phyloP scores from a whole-genome alignment of 2,888 invertebrate genomes.

The Epinotia brunnichana region DNA sequence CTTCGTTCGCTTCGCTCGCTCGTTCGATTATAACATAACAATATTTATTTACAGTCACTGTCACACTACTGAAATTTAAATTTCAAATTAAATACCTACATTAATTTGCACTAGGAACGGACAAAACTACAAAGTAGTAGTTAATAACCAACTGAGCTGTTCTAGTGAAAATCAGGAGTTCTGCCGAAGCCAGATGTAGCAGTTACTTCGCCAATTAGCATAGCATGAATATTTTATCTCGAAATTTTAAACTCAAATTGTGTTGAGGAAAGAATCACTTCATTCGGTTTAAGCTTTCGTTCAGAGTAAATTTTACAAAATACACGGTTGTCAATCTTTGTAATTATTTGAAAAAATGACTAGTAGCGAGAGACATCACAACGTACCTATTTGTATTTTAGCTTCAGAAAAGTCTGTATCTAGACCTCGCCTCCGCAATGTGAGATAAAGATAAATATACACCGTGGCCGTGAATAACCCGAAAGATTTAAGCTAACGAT shows the following conservation, averaged over 20 bases:
- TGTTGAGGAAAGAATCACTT: slow-evolving; percentile 18
- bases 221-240: slow-evolving; percentile 40
- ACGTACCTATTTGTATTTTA: background rate
- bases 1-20: too few species aligned
- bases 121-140: slow-evolving; percentile 28
- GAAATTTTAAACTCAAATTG: slow-evolving; percentile 25
- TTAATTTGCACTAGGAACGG: slow-evolving; percentile 25
- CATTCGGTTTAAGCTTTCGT: slow-evolving; percentile 14
- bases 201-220: slow-evolving; percentile 38
- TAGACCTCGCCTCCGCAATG: background rate
- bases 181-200: slow-evolving; percentile 35
- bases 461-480: too few species aligned
- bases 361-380: background rate
- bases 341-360: background rate
- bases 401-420: background rate
- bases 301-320: slow-evolving; percentile 7
- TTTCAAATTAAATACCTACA: slow-evolving; percentile 2
- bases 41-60: background rate
- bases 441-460: too few species aligned
- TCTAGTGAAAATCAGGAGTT: slow-evolving; percentile 34
- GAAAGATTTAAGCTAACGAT: too few species aligned
- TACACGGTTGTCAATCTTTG: background rate
- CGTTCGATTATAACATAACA: too few species aligned
- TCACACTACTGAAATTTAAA: slow-evolving; percentile 12
- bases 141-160: slow-evolving; percentile 31